Base-by-base conservation (phyloP, 1,140 invertebrate species). In the Diorhabda carinulata region DNA sequence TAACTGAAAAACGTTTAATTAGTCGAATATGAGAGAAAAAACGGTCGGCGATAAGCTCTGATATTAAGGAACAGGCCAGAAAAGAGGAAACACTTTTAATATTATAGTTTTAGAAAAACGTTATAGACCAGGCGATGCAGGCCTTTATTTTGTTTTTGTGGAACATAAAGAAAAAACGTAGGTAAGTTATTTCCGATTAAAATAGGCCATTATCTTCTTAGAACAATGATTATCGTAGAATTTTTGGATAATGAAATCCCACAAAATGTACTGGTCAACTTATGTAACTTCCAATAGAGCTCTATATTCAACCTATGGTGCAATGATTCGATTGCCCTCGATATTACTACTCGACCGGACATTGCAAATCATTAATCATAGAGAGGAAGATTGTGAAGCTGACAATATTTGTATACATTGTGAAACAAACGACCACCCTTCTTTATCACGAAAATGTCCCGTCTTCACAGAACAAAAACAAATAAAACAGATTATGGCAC, bases 91-190 rank as follows among this genome's bases (percentile, higher is more conserved):
- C 1, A 25, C 25, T 25, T 25, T 25, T 25, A 25, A 25, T 25
- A 25, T 25, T 25, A 25, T 25, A 25, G 25, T 25, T 25, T 25
- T 25, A 25, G 25, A 25, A 25, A 25, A 25, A 0, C 25, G 25
- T 25, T 25, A 25, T 1, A 25, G 25, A 25, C 25, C 25, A 25
- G 25, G 25, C 25, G 25, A 25, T 25, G 25, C 25, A 43, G 60
- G 60, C 6, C 60, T 41, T 10, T 52, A 10, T 40, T 61, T 61
- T 61, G 42, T 61, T 25, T 61, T 61, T 61, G 60, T 61, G 5
- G 60, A 61, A n/a, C 60, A 47, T 42, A 10, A 8, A 61, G 40
- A 8, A 61, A 61, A 61, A 61, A 61, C 41, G 3, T 61, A 2
- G 60, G 60, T 6, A 61, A 41, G 42, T 61, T 61, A 6, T 61